A percentile compares a stretch with the other conserved stretches of the same genome.
These are phyloP conservation scores for Antechinus stuartii DNA, from an alignment of 2,113 vertebrate species.

Conservation along the genomic window DNA sequence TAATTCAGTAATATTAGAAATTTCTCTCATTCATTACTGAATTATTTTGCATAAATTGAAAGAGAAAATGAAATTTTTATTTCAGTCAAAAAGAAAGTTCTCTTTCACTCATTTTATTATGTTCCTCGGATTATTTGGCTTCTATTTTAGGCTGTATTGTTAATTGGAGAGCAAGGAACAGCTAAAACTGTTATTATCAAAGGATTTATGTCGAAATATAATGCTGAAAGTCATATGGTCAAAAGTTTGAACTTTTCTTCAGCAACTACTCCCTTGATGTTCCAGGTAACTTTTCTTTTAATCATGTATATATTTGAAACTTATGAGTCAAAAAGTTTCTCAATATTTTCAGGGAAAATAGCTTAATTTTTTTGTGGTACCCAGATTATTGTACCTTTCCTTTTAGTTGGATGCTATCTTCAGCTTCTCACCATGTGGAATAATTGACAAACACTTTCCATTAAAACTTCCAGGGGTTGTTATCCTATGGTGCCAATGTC, in stretches of 20 bases:
- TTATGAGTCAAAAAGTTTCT: background rate
- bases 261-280: slow-evolving; percentile 96
- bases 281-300: slow-evolving; percentile 89
- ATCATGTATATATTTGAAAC: background rate
- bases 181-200: slow-evolving; percentile 98
- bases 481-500: background rate
- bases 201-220: slow-evolving; percentile 93
- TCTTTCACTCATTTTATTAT: background rate
- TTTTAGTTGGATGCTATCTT: background rate
- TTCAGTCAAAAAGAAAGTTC: background rate
- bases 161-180: slow-evolving; percentile 97
- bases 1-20: background rate
- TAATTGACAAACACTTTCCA: background rate
- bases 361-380: background rate
- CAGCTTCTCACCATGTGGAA: fast-evolving
- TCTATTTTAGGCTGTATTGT: slow-evolving; percentile 90
- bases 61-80: background rate
- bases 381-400: background rate
- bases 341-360: background rate
- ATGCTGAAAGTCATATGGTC: slow-evolving; percentile 90
- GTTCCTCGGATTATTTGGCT: slow-evolving; percentile 56
- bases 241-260: slow-evolving; percentile 97
- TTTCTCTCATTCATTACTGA: background rate
- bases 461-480: background rate
- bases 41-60: background rate